Base-by-base conservation (phyloP, 2,113 vertebrate genomes). In the Tetrao urogallus region DNA sequence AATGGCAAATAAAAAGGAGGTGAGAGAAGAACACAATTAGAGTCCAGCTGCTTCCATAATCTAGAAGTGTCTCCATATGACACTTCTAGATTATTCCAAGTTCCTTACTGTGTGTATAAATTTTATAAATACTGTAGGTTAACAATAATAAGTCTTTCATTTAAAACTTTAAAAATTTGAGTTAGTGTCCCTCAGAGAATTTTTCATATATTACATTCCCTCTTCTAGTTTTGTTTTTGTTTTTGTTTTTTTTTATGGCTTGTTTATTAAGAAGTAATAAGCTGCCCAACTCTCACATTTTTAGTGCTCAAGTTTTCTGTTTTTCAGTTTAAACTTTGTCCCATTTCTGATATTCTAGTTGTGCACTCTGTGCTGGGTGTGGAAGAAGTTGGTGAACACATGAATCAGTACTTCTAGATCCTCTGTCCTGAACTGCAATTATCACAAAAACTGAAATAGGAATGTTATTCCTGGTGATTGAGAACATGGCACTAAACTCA, bases 361-460 rank as follows among this genome's bases (percentile, higher is more conserved):
- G 22, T 60, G 14, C 17, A 42, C 5, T 71, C 25, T 69, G 15
- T 70, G 30, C 28, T 80, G 11, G 12, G 5, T 82, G 10, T 4
- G 38, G 70, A 45, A 11, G 73, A 69, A 88, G 65, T n/a, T 7
- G 24, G 10, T 64, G 20, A n/a, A 20, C 47, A 42, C 4, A 3
- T 64, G 28, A 57, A 18, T 52, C 14, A 22, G 14, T 76, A 43
- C 60, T 58, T 82, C 43, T 10, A 54, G 14, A 16, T 80, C 13
- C 54, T 87, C 66, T 60, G 76, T 65, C 27, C 17, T 73, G 42
- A 90, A 50, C 18, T 21, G 27, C 30, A 70, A 6, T 56, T 77
- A 63, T n/a, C 34, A 75, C 34, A 72, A 69, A 24, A 72, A 80
- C 32, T 91, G 56, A 94, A 93, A 89, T 32, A 86, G 54, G 61